Evolutionary conservation across 2,888 invertebrate genomes (phyloP), one percentile per base, ranked within the genome.

Genomic region (Mythimna ferrago): DNA sequence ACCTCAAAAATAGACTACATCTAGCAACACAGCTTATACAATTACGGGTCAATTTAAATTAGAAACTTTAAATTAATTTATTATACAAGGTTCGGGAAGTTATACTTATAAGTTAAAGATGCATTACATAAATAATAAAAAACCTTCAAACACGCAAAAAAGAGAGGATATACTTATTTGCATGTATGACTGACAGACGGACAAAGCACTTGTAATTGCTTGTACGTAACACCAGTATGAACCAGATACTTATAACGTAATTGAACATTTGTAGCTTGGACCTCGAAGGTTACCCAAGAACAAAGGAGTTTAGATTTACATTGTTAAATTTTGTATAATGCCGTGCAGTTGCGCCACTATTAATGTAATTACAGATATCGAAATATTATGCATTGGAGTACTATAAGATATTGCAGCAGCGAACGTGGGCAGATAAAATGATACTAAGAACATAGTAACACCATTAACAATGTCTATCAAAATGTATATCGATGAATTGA

Each of bases 151-250:
- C 10, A 58, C 35, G 78, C 38, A 77, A 71, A 69, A 73, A 71
- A 64, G 83, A 90, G 88, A 89, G 89, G 89, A 91, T 91, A 88
- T 76, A 86, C 85, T 86, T 90, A 92, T 91, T 90, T 89, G 89
- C 88, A 84, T 71, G 32, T 65, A 48, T 88, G 87, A 90, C 88
- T 85, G 87, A 87, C 86, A 86, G 85, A 85, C 86, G 87, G 85
- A 87, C 91, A 92, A 93, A 92, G 90, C 90, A 89, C 89, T 88
- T 87, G 84, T 92, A 93, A 93, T 92, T 90, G 89, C 82, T 74
- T 78, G 80, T 84, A 86, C 88, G 86, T 88, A 89, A 88, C 80
- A 86, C 88, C 76, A 76, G 84, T 84, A 79, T 76, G 87, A 87
- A 88, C 83, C 84, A 88, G 86, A 90, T 87, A 82, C 80, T 66